phyloP scores from a whole-genome alignment of 2,888 invertebrate genomes.

The Altica lythri region DNA sequence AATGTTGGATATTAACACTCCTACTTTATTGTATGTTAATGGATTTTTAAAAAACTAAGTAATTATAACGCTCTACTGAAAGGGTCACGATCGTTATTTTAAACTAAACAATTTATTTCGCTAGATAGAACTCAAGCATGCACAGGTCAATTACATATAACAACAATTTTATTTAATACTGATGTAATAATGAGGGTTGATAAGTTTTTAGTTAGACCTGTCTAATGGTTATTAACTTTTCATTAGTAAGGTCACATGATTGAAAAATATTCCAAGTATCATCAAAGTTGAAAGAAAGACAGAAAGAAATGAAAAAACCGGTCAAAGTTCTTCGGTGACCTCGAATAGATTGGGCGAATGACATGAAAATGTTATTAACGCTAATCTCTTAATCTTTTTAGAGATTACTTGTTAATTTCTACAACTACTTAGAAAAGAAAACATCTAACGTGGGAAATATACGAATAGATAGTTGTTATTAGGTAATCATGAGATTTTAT shows the following conservation, averaged over 20 bases:
- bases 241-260: conserved; percentile 18
- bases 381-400: conserved; percentile 24
- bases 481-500: background rate
- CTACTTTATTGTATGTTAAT: too few relatives aligned
- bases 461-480: background rate
- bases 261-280: conserved; percentile 14
- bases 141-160: too few relatives aligned
- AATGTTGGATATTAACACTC: too few relatives aligned
- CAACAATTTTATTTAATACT: too few relatives aligned
- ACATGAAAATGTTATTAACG: conserved; percentile 27
- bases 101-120: too few relatives aligned
- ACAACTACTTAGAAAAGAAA: conserved; percentile 18
- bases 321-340: conserved; percentile 31
- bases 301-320: conserved; percentile 18
- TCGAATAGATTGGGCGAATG: conserved; percentile 26
- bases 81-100: too few relatives aligned
- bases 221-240: too few relatives aligned
- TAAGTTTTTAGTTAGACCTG: background rate
- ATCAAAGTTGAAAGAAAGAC: too few relatives aligned
- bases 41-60: too few relatives aligned
- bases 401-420: conserved; percentile 23
- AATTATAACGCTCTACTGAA: too few relatives aligned
- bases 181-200: too few relatives aligned
- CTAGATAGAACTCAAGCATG: too few relatives aligned
- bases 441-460: conserved; percentile 22